Evolutionary conservation across 2,797 vertebrate genomes (phyloP).

Genomic region (Salmo trutta): DNA sequence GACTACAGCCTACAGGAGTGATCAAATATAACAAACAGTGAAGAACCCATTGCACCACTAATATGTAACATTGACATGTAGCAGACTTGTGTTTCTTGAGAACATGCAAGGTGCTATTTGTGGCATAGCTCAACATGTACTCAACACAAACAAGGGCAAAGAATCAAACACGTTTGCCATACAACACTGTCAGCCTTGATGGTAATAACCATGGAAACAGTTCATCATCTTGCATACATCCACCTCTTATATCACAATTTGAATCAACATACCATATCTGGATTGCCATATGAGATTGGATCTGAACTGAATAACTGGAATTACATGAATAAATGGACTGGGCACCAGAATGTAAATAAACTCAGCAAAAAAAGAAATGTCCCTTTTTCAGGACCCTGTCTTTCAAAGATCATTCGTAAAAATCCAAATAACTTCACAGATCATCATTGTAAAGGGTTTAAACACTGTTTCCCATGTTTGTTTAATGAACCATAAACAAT

Average conservation of each 20-base stretch:
- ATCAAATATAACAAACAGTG: not conserved
- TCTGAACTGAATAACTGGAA: not conserved
- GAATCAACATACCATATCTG: not conserved
- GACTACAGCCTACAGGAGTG: not conserved
- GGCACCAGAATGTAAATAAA: not conserved
- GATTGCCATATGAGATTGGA: not conserved
- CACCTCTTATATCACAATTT: not conserved
- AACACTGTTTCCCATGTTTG: too few relatives aligned
- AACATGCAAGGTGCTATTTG: not conserved
- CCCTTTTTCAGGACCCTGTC: too few relatives aligned
- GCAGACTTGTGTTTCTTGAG: not conserved
- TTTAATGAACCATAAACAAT: too few relatives aligned
- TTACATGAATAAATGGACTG: not conserved
- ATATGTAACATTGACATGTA: not conserved
- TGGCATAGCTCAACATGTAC: not conserved
- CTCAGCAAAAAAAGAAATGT: too few relatives aligned
- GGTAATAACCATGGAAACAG: not conserved
- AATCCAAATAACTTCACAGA: too few relatives aligned
- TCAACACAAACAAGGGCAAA: not conserved
- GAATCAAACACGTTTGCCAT: not conserved
- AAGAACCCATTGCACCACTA: not conserved
- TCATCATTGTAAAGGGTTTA: too few relatives aligned
- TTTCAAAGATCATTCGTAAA: not conserved
- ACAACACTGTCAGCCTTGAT: not conserved
- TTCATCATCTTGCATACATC: not conserved